Conservation (phyloP, 2,888 invertebrate genomes). For the Corbicula japonica region DNA sequence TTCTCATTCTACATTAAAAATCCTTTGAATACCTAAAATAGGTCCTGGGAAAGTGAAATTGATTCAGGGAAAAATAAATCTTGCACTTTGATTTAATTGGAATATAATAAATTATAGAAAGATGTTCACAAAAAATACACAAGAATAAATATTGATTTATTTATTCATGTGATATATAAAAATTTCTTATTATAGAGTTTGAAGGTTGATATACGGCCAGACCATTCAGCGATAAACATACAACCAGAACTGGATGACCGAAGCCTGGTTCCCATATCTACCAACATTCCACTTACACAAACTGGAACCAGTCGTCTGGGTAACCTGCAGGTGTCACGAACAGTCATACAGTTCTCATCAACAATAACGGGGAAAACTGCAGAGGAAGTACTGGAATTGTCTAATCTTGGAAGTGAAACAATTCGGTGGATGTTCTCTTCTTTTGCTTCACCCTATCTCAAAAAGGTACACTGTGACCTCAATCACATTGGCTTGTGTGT, state of each 20-base stretch:
- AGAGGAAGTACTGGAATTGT: conserved; percentile 72
- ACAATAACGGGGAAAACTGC: conserved; percentile 66
- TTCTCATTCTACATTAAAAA: too few relatives aligned
- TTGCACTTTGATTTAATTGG: too few relatives aligned
- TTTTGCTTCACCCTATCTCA: conserved; percentile 78
- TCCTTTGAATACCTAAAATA: too few relatives aligned
- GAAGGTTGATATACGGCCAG: conserved; percentile 47
- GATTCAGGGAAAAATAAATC: too few relatives aligned
- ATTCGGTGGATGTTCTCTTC: conserved; percentile 75
- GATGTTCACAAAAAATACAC: too few relatives aligned
- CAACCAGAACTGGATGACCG: conserved; percentile 26
- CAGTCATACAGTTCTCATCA: conserved; percentile 60
- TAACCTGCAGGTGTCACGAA: conserved; percentile 58
- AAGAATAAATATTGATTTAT: too few relatives aligned
- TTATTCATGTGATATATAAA: too few relatives aligned
- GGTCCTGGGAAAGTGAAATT: too few relatives aligned
- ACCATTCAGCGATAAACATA: conserved; percentile 22
- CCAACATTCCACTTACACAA: conserved; percentile 37
- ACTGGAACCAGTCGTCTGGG: conserved; percentile 50
- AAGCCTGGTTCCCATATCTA: conserved; percentile 55
- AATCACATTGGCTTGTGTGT: too few relatives aligned
- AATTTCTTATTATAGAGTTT: conserved; percentile 12
- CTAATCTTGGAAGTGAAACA: conserved; percentile 67
- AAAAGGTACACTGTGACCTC: conserved; percentile 55
- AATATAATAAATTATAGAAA: too few relatives aligned